Evolutionary conservation across 2,888 invertebrate genomes (phyloP).

Genomic region (Abrostola triplasia): DNA sequence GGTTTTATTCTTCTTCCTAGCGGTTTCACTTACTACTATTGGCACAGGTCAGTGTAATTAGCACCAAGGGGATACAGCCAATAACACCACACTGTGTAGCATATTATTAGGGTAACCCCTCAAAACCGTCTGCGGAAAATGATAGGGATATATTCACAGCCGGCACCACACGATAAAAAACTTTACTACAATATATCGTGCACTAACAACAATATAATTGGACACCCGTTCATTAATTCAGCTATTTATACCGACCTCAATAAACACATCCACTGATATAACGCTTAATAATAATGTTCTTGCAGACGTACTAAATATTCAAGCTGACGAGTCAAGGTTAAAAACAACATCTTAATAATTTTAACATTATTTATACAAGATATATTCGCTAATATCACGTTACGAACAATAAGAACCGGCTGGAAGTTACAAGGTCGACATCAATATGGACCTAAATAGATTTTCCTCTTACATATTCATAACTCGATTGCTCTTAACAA

Average conservation of each 20-base stretch:
- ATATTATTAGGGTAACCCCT: too few relatives aligned
- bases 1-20: too few relatives aligned
- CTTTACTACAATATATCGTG: constrained; percentile 17
- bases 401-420: constrained; percentile 47
- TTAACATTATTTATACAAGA: constrained; percentile 39
- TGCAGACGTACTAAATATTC: constrained; percentile 43
- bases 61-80: too few relatives aligned
- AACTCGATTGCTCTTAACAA: constrained; percentile 24
- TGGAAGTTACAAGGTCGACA: constrained; percentile 45
- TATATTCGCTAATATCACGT: constrained; percentile 38
- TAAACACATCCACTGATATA: constrained; percentile 26
- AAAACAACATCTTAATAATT: constrained; percentile 36
- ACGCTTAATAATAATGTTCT: constrained; percentile 26
- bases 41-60: too few relatives aligned
- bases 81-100: too few relatives aligned
- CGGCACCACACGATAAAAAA: background rate
- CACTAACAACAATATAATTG: constrained; percentile 19
- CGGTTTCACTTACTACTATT: too few relatives aligned
- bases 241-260: constrained; percentile 42
- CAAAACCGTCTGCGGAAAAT: too few relatives aligned
- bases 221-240: constrained; percentile 27
- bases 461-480: constrained; percentile 35
- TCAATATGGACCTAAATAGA: constrained; percentile 43
- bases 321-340: constrained; percentile 51
- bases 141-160: background rate